A percentile compares a stretch with the other conserved stretches of the same genome.
These are phyloP conservation scores for Datnioides undecimradiatus DNA, from an alignment of 2,113 vertebrate genomes.

Conservation along the genomic window DNA sequence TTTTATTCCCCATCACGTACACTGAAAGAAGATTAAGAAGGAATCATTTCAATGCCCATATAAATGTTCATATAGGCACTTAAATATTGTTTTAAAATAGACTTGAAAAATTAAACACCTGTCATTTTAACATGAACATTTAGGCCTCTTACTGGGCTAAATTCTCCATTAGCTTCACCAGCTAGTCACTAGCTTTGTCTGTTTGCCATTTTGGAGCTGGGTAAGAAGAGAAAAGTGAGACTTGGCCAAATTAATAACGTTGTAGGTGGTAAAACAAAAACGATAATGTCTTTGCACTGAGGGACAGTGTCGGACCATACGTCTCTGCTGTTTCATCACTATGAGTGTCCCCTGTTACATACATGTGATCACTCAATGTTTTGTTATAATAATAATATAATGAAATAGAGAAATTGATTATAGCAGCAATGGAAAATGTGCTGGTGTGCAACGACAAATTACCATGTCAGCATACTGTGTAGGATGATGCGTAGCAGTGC, in stretches of 20 bases:
- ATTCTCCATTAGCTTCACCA: background rate
- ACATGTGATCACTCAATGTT: no score
- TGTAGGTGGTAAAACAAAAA: no score
- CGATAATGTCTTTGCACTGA: no score
- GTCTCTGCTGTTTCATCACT: no score
- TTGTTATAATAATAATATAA: no score
- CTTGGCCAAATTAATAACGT: no score
- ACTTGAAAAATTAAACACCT: background rate
- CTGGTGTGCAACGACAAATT: no score
- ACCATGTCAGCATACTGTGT: constrained; percentile 17
- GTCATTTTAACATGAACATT: background rate
- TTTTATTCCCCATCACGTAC: background rate
- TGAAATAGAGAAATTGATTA: no score
- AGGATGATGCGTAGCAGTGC: constrained; percentile 18
- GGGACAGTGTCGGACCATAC: no score
- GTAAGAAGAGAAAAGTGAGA: background rate
- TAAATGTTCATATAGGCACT: background rate
- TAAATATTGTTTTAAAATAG: background rate
- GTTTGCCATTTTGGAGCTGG: background rate
- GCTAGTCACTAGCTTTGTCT: background rate
- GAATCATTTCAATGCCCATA: background rate
- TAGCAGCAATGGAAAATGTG: no score
- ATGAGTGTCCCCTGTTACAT: no score
- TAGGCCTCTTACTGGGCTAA: background rate
- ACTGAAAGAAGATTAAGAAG: background rate